Evolutionary conservation across 2,113 vertebrate species (phyloP), one percentile per base, ranked within the genome.

Genomic region (Megalops atlanticus): DNA sequence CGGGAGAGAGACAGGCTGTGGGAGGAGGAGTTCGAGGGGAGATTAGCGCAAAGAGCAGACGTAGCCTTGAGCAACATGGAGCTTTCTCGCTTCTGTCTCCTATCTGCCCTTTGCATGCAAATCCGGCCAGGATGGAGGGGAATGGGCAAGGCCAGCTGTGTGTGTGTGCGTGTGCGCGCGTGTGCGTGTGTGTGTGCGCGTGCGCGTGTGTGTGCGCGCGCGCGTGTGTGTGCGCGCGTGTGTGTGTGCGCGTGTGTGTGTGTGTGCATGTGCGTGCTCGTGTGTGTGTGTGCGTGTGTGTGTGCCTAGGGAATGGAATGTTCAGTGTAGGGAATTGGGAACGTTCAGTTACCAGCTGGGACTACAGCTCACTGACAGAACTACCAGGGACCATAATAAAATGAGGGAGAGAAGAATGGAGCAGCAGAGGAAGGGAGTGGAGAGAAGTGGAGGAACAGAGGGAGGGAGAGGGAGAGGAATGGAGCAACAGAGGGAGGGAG

Each of bases 151-250:
- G n/a, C n/a, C n/a, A n/a, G n/a, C n/a, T n/a, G n/a, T n/a, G n/a
- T 16, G 47, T 49, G 47, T 10, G 47, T 12, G 47, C 18, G 47
- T 49, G 47, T 2, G 47, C 18, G 47, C 18, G 7, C 18, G 7
- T 7, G 47, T 49, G 47, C 16, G 2, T 3, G 49, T 18, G 49
- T 52, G 49, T 52, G 49, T 16, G 49, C 18, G 11, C 18, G 49
- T 71, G 72, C 16, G 58, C 49, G 12, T 84, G 27, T 80, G 82
- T 78, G 79, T 80, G 83, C 49, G 45, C 70, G 85, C 81, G 35
- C 16, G 70, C 39, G 71, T 36, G 71, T 39, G 71, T 38, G 71
- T 36, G 71, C 39, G 71, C 18, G 33, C 39, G 54, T n/a, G 54
- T 71, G 72, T 24, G 38, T 74, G 72, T 39, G 72, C 10, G 72